A percentile compares a stretch with the other conserved stretches of the same genome.
Conservation (phyloP, 2,888 invertebrate genomes). For the Troglohyphantes excavatus region DNA sequence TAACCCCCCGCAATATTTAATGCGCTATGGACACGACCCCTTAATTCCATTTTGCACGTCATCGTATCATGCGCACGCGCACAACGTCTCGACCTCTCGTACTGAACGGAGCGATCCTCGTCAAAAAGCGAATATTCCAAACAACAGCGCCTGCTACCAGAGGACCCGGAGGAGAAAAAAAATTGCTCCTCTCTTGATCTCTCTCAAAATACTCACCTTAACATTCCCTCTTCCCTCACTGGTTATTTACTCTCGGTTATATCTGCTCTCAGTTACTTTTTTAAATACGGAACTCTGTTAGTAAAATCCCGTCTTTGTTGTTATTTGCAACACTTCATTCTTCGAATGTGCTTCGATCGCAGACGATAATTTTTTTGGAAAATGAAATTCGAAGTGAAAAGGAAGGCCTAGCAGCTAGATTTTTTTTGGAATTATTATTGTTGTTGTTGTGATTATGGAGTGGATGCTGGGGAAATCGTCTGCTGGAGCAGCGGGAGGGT, state of each 20-base stretch:
- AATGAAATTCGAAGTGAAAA: slow-evolving; percentile 41
- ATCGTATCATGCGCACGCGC: slow-evolving; percentile 47
- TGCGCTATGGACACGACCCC: slow-evolving; percentile 13
- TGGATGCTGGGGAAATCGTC: slow-evolving; percentile 6
- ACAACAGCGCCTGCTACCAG: background rate
- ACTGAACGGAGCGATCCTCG: slow-evolving; percentile 7
- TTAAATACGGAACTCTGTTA: too few species aligned
- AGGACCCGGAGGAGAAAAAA: background rate
- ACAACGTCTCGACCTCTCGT: slow-evolving; percentile 32
- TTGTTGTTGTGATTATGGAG: slow-evolving; percentile 26
- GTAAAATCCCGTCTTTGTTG: background rate
- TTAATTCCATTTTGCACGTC: slow-evolving; percentile 10
- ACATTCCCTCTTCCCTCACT: slow-evolving; percentile 16
- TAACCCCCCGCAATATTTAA: too few species aligned
- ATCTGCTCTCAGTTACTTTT: background rate
- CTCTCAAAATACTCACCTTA: slow-evolving; percentile 49
- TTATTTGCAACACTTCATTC: background rate
- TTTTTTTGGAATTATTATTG: background rate
- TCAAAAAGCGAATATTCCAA: background rate
- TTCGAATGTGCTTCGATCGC: background rate
- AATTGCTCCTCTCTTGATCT: background rate
- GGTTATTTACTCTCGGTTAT: slow-evolving; percentile 1
- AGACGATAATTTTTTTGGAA: background rate
- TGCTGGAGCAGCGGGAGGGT: slow-evolving; percentile 8
- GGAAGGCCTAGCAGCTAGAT: background rate